A percentile compares a stretch with the other conserved stretches of the same genome.
These are phyloP conservation scores for Thecophora atra DNA, from an alignment of 2,888 invertebrate genomes.

Conservation along the genomic window DNA sequence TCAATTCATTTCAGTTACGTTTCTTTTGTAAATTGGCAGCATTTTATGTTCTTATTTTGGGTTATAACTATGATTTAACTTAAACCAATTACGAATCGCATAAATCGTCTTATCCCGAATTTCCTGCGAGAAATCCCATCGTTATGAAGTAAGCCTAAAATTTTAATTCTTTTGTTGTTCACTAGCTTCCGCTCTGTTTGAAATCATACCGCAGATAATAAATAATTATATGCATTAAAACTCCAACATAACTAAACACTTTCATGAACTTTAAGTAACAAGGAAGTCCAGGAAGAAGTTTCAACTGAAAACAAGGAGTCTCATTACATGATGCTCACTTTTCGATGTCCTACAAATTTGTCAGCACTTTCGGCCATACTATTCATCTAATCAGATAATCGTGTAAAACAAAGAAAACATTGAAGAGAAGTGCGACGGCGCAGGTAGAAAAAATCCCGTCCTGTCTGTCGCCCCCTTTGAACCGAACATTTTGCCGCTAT, in stretches of 20 bases:
- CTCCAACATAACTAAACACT: conserved; percentile 27
- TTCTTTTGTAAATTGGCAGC: too few species aligned
- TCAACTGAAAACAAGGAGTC: conserved; percentile 8
- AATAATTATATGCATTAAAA: conserved; percentile 51
- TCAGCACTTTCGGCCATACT: conserved; percentile 53
- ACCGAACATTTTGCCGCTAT: conserved; percentile 21
- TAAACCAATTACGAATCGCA: too few species aligned
- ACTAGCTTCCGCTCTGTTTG: not conserved
- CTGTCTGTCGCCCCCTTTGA: not conserved
- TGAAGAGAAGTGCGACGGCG: not conserved
- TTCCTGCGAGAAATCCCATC: too few species aligned
- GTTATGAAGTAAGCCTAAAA: too few species aligned
- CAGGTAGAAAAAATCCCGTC: conserved; percentile 18
- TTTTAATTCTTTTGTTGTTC: not conserved
- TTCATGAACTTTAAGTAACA: not conserved
- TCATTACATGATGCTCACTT: conserved; percentile 14
- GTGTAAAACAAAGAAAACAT: conserved; percentile 42
- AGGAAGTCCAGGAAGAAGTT: conserved; percentile 4
- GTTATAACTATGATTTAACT: too few species aligned
- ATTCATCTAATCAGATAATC: conserved; percentile 56
- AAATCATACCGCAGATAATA: not conserved
- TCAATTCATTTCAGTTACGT: too few species aligned
- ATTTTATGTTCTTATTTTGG: too few species aligned
- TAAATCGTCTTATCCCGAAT: too few species aligned
- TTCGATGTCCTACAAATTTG: conserved; percentile 51